Evolutionary conservation across 2,888 invertebrate genomes (phyloP), one percentile per base, ranked within the genome.

Genomic region (Drosophila pseudotalamancana): DNA sequence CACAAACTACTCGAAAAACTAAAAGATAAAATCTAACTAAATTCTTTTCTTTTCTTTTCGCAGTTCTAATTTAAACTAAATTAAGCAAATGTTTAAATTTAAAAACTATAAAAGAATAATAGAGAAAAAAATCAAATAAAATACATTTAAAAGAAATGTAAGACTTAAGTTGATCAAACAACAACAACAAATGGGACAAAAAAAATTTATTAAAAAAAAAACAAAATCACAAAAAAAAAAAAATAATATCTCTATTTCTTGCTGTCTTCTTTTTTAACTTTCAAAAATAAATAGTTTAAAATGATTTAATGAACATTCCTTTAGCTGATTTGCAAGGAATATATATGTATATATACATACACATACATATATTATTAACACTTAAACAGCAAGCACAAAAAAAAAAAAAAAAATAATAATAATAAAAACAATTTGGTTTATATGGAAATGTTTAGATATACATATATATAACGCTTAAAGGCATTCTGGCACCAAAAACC

Each of bases 331-430:
- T 51, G 46, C 43, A 40, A 60, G 16, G 14, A 8, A 16, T 25
- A 25, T 14, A 34, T n/a, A 16, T 11, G 11, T 55, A 2, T 27
- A n/a, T n/a, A n/a, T n/a, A n/a, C n/a, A n/a, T n/a, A n/a, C n/a
- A n/a, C n/a, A n/a, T n/a, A n/a, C n/a, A n/a, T 46, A 32, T n/a
- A 43, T 29, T 49, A 23, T 40, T 43, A 48, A 60, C 72, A 72
- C 57, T 62, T 56, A 68, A 80, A 54, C 61, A 45, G 57, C 76
- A 75, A 51, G 65, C 72, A 73, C 64, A 69, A 45, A 25, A 43
- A 34, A 54, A 54, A 42, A 48, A 48, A 29, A 31, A 31, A 31
- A 37, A 29, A 43, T 27, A 21, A 46, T 14, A n/a, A n/a, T 14
- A 4, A n/a, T 8, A 14, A 37, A 35, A 56, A 53, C 27, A 14